Base-by-base conservation (phyloP, 2,113 vertebrate species). In the Seriola dumerili region DNA sequence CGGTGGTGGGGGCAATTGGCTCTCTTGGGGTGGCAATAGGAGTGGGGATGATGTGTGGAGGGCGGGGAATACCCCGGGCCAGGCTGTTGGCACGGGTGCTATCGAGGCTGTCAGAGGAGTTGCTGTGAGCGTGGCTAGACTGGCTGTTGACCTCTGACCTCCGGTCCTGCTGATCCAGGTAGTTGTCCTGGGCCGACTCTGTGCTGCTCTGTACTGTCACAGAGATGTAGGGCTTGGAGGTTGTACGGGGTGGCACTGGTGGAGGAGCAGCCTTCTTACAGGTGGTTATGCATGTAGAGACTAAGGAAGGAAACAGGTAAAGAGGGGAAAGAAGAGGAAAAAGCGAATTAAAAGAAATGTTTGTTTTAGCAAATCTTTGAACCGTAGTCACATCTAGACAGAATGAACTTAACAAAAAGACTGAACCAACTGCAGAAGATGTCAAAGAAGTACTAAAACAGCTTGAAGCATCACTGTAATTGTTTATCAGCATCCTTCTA, bases 151-250 rank as follows among this genome's bases (percentile, higher is more conserved):
- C 97, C 87, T 99, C 98, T 0, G 97, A 99, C 93, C 97, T 97
- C 87, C 96, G 96, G 85, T 99, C 98, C 86, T 98, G 97, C 91
- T 96, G 96, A 91, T 99, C 98, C 92, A 99, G 95, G 91, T 99
- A 99, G 94, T 96, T 97, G 95, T 99, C 99, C 94, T 99, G 99
- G 0, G 97, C 97, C 0, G 99, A 99, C 86, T 99, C 99, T 0
- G 99, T 99, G 94, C 99, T 99, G 95, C 99, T 99, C 94, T 99
- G 99, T 71, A 99, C 97, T 0, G 99, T 99, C 89, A 99, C 99
- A 1, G 97, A 99, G 95, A 99, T 99, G 95, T 97, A 99, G 70
- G 99, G 99, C 92, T 99, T 99, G 80, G 98, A 99, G 9, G 97
- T 99, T 87, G 98, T 99, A 14, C 98, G 97, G 25, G 98, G 98